Evolutionary conservation across 2,888 invertebrate genomes (phyloP).

Genomic region (Melolontha melolontha): DNA sequence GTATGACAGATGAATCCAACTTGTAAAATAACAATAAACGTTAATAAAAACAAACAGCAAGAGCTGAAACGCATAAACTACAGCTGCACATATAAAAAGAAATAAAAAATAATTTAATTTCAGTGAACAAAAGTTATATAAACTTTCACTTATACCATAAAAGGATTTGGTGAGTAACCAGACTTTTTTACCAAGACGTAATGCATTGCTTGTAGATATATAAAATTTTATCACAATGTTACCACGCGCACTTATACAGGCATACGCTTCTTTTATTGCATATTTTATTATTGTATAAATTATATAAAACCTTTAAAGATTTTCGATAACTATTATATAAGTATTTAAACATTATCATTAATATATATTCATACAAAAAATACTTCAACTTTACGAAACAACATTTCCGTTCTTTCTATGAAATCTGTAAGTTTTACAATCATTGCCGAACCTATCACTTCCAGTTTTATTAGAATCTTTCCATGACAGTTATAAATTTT

Average conservation of each 20-base stretch:
- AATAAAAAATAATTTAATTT: constrained; percentile 23
- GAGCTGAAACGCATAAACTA: neutral
- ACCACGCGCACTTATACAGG: neutral
- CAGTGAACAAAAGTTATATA: constrained; percentile 12
- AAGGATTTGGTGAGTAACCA: constrained; percentile 10
- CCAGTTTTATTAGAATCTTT: constrained; percentile 29
- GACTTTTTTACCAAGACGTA: neutral
- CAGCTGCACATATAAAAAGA: constrained; percentile 3
- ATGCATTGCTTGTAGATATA: too few relatives aligned
- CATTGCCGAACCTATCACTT: constrained; percentile 17
- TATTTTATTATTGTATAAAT: too few relatives aligned
- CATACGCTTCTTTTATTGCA: too few relatives aligned
- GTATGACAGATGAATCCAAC: too few relatives aligned
- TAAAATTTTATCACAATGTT: too few relatives aligned
- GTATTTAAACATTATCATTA: too few relatives aligned
- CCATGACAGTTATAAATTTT: constrained; percentile 25
- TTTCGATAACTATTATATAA: neutral
- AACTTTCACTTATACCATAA: constrained; percentile 22
- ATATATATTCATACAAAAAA: neutral
- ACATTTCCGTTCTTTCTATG: neutral
- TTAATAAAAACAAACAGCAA: too few relatives aligned
- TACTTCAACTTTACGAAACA: neutral
- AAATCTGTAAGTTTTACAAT: constrained; percentile 8
- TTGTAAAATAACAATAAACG: too few relatives aligned
- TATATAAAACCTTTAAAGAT: too few relatives aligned